Conservation (phyloP, 1,140 invertebrate genomes). For the Drosophila gunungcola region DNA sequence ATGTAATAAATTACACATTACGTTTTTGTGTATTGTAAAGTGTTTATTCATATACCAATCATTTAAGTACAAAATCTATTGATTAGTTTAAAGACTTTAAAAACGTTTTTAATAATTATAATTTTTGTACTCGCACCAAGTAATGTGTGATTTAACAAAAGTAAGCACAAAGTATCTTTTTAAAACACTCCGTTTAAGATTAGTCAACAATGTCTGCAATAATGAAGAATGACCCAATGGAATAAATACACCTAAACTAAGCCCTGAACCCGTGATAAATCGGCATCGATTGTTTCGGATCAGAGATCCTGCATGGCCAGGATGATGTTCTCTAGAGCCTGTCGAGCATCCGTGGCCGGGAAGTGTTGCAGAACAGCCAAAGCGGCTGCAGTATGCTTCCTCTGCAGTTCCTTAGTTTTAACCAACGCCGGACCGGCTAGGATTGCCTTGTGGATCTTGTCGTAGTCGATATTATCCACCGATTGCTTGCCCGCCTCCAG, state of each 20-base stretch:
- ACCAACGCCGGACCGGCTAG: slow-evolving; percentile 90
- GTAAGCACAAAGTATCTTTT: not conserved
- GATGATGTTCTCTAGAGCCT: slow-evolving; percentile 92
- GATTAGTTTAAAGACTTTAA: not conserved
- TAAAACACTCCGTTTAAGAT: slow-evolving; percentile 7
- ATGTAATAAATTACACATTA: not conserved
- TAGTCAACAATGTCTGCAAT: slow-evolving; percentile 37
- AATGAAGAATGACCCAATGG: slow-evolving; percentile 38
- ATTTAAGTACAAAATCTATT: not conserved
- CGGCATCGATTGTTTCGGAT: slow-evolving; percentile 3
- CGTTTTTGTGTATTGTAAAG: not conserved
- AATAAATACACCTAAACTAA: slow-evolving; percentile 58
- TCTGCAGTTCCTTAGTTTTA: slow-evolving; percentile 90
- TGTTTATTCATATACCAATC: not conserved
- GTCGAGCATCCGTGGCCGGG: slow-evolving; percentile 90
- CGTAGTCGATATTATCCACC: slow-evolving; percentile 91
- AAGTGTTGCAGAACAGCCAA: slow-evolving; percentile 90
- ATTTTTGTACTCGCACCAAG: not conserved
- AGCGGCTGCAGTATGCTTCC: slow-evolving; percentile 91
- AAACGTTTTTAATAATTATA: not conserved
- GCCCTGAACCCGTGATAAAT: slow-evolving; percentile 50
- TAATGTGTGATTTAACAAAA: not conserved
- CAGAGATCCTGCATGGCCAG: slow-evolving; percentile 90
- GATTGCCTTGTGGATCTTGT: slow-evolving; percentile 88
- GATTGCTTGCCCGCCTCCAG: slow-evolving; percentile 90